phyloP scores from a whole-genome alignment of 2,113 vertebrate species.

The Catharus fuscescens region DNA sequence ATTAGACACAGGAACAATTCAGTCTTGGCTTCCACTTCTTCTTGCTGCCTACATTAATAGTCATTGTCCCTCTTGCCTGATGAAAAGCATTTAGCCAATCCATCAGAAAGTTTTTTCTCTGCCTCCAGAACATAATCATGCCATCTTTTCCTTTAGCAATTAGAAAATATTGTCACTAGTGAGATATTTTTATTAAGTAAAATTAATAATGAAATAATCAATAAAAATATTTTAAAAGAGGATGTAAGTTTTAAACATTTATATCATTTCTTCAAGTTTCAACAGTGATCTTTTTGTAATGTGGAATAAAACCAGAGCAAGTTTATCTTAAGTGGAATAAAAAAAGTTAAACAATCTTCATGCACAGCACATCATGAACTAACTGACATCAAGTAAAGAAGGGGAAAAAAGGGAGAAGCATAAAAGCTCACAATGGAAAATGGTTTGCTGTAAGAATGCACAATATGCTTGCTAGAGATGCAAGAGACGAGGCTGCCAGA shows the following conservation, averaged over 20 bases:
- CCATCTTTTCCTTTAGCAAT: neutral
- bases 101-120: neutral
- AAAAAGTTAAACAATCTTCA: neutral
- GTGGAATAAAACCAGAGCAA: neutral
- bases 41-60: slow-evolving; percentile 2
- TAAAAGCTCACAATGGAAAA: neutral
- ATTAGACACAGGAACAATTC: neutral
- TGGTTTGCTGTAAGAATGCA: neutral
- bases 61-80: neutral
- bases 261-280: neutral
- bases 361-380: neutral
- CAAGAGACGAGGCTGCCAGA: neutral
- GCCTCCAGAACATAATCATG: neutral
- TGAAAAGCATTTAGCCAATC: neutral
- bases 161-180: neutral
- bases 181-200: neutral
- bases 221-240: neutral
- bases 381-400: neutral
- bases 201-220: neutral
- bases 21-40: neutral
- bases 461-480: neutral
- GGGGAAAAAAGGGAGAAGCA: rapidly evolving
- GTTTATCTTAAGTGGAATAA: neutral
- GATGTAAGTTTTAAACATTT: neutral
- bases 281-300: neutral